Evolutionary conservation across 2,888 invertebrate genomes (phyloP).

Genomic region (Orchesellides sinensis): DNA sequence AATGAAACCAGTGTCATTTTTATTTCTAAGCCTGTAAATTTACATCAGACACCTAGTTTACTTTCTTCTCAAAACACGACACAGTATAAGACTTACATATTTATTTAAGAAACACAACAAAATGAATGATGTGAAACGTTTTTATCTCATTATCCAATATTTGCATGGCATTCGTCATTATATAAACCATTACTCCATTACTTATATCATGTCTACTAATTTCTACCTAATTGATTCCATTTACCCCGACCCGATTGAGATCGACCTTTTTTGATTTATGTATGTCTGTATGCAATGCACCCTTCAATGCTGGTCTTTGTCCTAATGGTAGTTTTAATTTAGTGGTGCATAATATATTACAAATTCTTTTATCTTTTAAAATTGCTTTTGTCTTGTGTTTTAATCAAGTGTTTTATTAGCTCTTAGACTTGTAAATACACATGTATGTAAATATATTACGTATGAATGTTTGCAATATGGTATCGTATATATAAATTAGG

Average conservation of each 20-base stretch:
- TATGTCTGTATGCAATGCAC: neutral
- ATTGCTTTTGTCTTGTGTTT: neutral
- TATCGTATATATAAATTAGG: too few relatives aligned
- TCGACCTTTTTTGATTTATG: neutral
- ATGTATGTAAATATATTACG: neutral
- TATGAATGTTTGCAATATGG: neutral
- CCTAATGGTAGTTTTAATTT: neutral
- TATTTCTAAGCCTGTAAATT: neutral
- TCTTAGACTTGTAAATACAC: too few relatives aligned
- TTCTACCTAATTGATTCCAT: slow-evolving; percentile 1
- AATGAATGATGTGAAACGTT: neutral
- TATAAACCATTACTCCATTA: neutral
- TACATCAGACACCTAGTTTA: too few relatives aligned
- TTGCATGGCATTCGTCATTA: neutral
- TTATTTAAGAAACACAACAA: neutral
- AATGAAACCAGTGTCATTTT: slow-evolving; percentile 32
- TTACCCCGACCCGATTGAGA: slow-evolving; percentile 8
- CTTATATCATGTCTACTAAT: neutral
- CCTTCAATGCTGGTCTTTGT: neutral
- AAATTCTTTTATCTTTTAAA: neutral
- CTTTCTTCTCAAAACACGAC: too few relatives aligned
- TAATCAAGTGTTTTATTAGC: neutral
- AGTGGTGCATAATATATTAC: neutral
- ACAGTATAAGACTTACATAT: too few relatives aligned
- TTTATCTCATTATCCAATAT: neutral